Evolutionary conservation across 2,113 vertebrate genomes (phyloP).

Genomic region (Puffinus mauretanicus): DNA sequence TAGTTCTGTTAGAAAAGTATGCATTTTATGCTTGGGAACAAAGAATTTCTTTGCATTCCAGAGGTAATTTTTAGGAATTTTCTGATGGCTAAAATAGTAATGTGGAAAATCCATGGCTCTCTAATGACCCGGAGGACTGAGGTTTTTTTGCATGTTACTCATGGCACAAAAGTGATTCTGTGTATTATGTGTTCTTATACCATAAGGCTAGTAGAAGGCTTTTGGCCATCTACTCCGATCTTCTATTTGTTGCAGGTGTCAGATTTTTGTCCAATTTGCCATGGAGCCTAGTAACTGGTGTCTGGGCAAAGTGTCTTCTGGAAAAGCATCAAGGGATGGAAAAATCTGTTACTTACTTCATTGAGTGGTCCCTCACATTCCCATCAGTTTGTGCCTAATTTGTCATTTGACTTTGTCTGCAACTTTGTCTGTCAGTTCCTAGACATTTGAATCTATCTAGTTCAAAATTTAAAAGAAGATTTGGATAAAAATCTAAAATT

Average conservation of each 20-base stretch:
- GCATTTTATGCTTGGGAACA: neutral
- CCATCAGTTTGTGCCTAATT: neutral
- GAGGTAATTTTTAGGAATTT: slow-evolving; percentile 35
- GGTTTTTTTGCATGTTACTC: neutral
- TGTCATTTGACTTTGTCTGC: neutral
- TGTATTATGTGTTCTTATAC: neutral
- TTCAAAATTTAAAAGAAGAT: neutral
- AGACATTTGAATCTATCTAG: neutral
- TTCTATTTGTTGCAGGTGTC: neutral
- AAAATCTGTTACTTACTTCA: neutral
- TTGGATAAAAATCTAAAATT: neutral
- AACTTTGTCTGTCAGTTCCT: neutral
- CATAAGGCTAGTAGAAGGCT: neutral
- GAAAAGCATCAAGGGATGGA: neutral
- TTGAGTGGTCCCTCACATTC: neutral
- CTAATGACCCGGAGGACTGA: neutral
- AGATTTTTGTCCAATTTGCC: neutral
- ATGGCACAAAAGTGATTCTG: neutral
- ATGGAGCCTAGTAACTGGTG: neutral
- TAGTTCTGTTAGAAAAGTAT: neutral
- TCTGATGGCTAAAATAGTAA: neutral
- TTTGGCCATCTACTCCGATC: neutral
- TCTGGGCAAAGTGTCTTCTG: neutral
- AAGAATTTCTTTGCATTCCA: slow-evolving; percentile 12
- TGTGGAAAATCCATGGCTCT: neutral